Evolutionary conservation across 2,113 vertebrate genomes (phyloP).

Genomic region (Elgaria multicarinata): DNA sequence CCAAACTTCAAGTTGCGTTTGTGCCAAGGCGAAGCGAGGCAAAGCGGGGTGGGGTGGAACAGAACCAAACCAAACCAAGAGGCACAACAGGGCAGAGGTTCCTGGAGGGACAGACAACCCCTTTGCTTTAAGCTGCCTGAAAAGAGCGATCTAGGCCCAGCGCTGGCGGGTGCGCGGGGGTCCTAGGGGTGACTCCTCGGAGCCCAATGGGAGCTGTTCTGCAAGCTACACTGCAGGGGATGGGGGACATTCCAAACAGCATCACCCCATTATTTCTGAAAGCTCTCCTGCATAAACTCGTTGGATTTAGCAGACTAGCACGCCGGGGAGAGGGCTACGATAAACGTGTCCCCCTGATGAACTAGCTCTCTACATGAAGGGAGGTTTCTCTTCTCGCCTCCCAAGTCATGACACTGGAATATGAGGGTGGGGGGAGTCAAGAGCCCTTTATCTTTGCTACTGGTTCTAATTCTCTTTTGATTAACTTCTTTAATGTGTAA

Average conservation of each 20-base stretch:
- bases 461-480: neutral
- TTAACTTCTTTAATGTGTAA: neutral
- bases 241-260: neutral
- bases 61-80: neutral
- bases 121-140: slow-evolving; percentile 38
- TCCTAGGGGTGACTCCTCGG: neutral
- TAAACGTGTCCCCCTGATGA: no score
- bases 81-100: neutral
- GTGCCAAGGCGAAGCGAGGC: neutral
- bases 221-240: neutral
- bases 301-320: neutral
- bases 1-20: slow-evolving; percentile 45
- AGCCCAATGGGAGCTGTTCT: neutral
- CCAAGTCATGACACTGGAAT: neutral
- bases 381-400: neutral
- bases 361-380: neutral
- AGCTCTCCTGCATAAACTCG: neutral
- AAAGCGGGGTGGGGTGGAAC: neutral
- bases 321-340: neutral
- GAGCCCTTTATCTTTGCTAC: neutral
- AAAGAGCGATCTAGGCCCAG: neutral
- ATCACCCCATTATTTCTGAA: no score
- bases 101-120: neutral
- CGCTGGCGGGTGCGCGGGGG: no score
- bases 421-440: no score